These are phyloP conservation scores for Musca vetustissima DNA, from an alignment of 1,140 invertebrate genomes.

Conservation along the genomic window DNA sequence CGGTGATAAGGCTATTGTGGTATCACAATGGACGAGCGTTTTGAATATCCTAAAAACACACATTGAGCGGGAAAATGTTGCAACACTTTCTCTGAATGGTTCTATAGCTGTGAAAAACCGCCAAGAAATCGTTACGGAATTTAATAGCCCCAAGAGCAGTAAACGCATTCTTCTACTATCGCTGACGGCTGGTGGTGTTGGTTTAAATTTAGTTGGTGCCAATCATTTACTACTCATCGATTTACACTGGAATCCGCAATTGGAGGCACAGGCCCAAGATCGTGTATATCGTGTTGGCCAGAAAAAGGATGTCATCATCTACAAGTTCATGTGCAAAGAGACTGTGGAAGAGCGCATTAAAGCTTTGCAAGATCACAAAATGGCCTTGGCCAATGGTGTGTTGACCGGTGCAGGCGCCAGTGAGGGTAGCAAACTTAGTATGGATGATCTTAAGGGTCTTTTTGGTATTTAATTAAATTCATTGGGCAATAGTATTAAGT, in stretches of 20 bases:
- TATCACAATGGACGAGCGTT: slow-evolving; percentile 85
- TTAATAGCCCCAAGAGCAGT: slow-evolving; percentile 67
- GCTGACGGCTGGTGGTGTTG: slow-evolving; percentile 86
- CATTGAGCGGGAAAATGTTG: slow-evolving; percentile 60
- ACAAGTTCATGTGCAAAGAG: slow-evolving; percentile 82
- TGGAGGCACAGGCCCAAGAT: slow-evolving; percentile 90
- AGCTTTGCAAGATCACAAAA: slow-evolving; percentile 76
- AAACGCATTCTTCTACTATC: slow-evolving; percentile 74
- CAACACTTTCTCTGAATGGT: slow-evolving; percentile 69
- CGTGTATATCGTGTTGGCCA: slow-evolving; percentile 90
- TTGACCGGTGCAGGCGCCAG: slow-evolving; percentile 66
- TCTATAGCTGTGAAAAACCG: slow-evolving; percentile 64
- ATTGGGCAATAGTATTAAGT: neutral
- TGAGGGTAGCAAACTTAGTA: slow-evolving; percentile 66
- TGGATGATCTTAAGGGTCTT: slow-evolving; percentile 77
- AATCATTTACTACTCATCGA: slow-evolving; percentile 90
- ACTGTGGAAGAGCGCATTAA: slow-evolving; percentile 86
- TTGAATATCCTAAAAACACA: slow-evolving; percentile 68
- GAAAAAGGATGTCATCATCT: slow-evolving; percentile 75
- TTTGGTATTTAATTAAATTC: slow-evolving; percentile 64
- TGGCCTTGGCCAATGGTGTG: slow-evolving; percentile 75
- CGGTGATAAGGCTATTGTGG: slow-evolving; percentile 77
- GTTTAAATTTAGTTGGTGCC: slow-evolving; percentile 85
- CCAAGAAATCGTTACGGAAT: slow-evolving; percentile 67
- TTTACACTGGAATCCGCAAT: slow-evolving; percentile 93